Base-by-base conservation (phyloP, 2,113 vertebrate genomes). In the Myrmophylax atrothorax region DNA sequence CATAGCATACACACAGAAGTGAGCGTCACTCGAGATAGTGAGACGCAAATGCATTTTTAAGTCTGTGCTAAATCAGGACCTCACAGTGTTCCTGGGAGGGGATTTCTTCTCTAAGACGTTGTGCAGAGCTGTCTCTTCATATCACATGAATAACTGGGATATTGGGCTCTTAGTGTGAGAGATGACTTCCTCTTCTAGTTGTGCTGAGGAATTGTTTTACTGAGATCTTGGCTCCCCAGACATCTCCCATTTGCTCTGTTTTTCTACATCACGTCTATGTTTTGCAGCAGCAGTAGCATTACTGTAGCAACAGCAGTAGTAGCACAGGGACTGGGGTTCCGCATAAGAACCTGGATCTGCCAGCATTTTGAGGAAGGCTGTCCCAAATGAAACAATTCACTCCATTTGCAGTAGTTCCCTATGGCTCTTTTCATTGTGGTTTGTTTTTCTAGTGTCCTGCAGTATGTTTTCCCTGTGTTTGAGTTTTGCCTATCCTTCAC, bases 21-120 rank as follows among this genome's bases (percentile, higher is more conserved):
- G 37, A 88, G 64, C 23, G 1, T 90, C 93, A 84, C 92, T 92
- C 5, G 0, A 70, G 64, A 50, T 17, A 89, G 55, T 63, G 68
- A 92, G 60, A 78, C 73, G 90, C 79, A 74, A 90, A 95, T 89
- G 83, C 83, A 86, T 96, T 95, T 96, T 93, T 92, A 92, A 96
- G 76, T 67, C 67, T 90, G 92, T 92, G 88, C 90, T 96, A 96
- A 95, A 96, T 95, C 94, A 89, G 92, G 90, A 95, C 88, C 93
- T 97, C 75, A 77, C 70, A 86, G 76, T 90, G 76, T 90, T 94
- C 88, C 92, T 96, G 86, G 72, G 90, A 90, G 90, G 83, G 88
- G 38, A 84, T 93, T 94, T 97, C 90, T 95, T 80, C 86, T 95
- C 94, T 88, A 67, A 95, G 95, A 72, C 76, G 0, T 50, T 94